Conservation (phyloP, 1,140 invertebrate species). For the Anthonomus grandis region DNA sequence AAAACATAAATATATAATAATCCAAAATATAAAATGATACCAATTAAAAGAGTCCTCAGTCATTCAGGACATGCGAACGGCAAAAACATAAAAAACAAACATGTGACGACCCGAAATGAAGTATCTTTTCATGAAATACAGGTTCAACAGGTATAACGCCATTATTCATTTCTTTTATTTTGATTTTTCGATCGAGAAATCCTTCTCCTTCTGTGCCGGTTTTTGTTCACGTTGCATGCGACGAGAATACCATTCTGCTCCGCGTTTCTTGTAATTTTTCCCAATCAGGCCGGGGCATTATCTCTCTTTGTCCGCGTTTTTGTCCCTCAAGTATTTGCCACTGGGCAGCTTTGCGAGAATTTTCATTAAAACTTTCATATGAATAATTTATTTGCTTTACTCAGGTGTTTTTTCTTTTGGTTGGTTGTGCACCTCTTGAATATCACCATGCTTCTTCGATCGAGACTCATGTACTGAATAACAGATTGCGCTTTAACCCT, state of each 20-base stretch:
- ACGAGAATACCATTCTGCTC: slow-evolving; percentile 42
- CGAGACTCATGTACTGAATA: no score
- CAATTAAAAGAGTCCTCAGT: slow-evolving; percentile 18
- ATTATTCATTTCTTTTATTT: slow-evolving; percentile 49
- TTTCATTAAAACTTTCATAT: no score
- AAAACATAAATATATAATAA: slow-evolving; percentile 17
- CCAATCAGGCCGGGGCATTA: slow-evolving; percentile 27
- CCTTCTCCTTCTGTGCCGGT: slow-evolving; percentile 25
- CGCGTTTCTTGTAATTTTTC: slow-evolving; percentile 40
- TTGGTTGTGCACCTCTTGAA: no score
- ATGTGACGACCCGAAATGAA: slow-evolving; percentile 35
- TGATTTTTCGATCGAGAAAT: slow-evolving; percentile 43
- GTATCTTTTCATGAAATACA: slow-evolving; percentile 37
- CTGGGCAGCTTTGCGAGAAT: no score
- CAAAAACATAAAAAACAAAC: slow-evolving; percentile 23
- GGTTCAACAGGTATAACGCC: slow-evolving; percentile 38
- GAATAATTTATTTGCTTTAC: no score
- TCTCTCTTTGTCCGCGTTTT: slow-evolving; percentile 16
- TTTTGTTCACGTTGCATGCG: slow-evolving; percentile 41
- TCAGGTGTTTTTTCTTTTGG: no score
- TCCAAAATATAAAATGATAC: slow-evolving; percentile 18
- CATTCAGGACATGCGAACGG: no score
- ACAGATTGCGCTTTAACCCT: no score
- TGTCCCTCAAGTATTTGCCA: slow-evolving; percentile 16
- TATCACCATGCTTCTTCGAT: no score